Evolutionary conservation across 2,113 vertebrate genomes (phyloP), one percentile per base, ranked within the genome.

Genomic region (Perca schrenkii): DNA sequence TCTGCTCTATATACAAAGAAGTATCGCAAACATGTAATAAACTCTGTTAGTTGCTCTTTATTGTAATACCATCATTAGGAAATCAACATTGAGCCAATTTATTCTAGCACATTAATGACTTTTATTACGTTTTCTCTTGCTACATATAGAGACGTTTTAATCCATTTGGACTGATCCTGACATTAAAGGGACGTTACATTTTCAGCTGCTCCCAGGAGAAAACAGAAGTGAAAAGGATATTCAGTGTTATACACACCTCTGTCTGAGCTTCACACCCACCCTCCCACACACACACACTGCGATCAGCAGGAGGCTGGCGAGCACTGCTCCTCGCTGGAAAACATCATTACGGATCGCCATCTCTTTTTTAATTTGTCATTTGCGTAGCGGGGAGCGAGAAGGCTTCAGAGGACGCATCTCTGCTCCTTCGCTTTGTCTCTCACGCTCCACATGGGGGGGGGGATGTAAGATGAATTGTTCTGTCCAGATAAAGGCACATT

Each of bases 331-430:
- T 83, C 71, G 1, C 66, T 21, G 36, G 8, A 65, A 83, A 53
- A 56, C 63, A 58, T 84, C 53, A 6, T 70, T 79, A 69, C 1
- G 21, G 67, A 67, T 77, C 78, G 63, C 12, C 31, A 6, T 74
- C 62, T 75, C 57, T 73, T 49, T 71, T 73, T 77, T 11, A 70
- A 83, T 80, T 71, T 62, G 80, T 88, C 67, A 46, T 36, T 40
- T 60, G 67, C 6, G 3, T 58, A 3, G 58, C 10, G 2, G 17
- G 40, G 71, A 57, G 63, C 14, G 14, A 17, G 46, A n/a, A 22
- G 73, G 65, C 11, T 40, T 74, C 6, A 3, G 0, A 47, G 62
- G 66, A 67, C 10, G 17, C 8, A 0, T 14, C 47, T 8, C 8
- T 36, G 36, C 21, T 22, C 13, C 21, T 1, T 17, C 12, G 4